Percentiles rank a stretch among this genome's conserved stretches.
phyloP scores from a whole-genome alignment of 1,140 invertebrate species.

The Trichogramma pretiosum region DNA sequence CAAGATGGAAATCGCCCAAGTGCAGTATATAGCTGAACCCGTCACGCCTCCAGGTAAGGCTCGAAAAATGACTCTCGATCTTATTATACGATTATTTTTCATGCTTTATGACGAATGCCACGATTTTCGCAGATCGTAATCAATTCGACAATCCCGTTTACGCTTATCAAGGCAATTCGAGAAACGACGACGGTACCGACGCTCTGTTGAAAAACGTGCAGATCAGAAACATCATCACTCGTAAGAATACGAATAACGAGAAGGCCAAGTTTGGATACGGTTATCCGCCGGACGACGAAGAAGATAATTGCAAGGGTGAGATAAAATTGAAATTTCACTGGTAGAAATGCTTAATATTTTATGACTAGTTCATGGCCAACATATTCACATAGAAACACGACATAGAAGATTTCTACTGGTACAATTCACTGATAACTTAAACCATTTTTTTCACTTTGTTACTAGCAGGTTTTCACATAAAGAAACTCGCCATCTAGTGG shows the following conservation, averaged over 20 bases:
- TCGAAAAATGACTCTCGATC: too few species aligned
- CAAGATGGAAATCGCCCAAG: conserved; percentile 78
- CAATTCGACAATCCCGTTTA: conserved; percentile 92
- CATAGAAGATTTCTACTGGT: too few species aligned
- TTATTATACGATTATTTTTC: background rate
- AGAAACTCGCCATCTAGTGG: too few species aligned
- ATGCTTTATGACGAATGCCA: conserved; percentile 10
- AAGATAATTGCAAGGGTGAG: conserved; percentile 43
- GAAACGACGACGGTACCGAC: conserved; percentile 50
- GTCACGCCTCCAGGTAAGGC: conserved; percentile 53
- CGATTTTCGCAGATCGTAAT: conserved; percentile 62
- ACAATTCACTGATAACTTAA: too few species aligned
- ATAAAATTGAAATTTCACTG: conserved; percentile 4
- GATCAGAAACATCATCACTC: conserved; percentile 60
- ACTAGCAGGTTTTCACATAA: too few species aligned
- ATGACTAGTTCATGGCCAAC: too few species aligned
- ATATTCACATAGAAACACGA: too few species aligned
- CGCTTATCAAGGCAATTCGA: conserved; percentile 55
- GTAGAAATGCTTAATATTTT: too few species aligned
- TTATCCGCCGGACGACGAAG: conserved; percentile 40
- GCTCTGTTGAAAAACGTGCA: conserved; percentile 50
- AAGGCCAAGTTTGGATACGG: conserved; percentile 30
- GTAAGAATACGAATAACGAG: conserved; percentile 40
- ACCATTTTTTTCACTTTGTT: too few species aligned
- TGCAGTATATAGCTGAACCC: conserved; percentile 77